A percentile compares a stretch with the other conserved stretches of the same genome.
These are phyloP conservation scores for Brachypalpus laphriformis DNA, from an alignment of 2,888 invertebrate species.

Conservation along the genomic window DNA sequence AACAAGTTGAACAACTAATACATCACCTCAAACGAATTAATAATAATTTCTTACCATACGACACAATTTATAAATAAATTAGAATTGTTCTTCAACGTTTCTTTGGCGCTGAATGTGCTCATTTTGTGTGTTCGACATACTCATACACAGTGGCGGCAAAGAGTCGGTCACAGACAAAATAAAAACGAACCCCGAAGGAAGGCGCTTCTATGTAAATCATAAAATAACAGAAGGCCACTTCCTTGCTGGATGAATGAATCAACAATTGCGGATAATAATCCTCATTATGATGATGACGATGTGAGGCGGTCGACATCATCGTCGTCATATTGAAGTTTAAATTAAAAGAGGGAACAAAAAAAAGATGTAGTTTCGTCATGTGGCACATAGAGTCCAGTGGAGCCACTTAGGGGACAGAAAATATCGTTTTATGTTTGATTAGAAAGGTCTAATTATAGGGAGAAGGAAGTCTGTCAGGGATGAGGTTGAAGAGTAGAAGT, in stretches of 20 bases:
- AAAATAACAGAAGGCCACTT: slow-evolving; percentile 70
- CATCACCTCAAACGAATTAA: slow-evolving; percentile 68
- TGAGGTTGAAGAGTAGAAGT: not conserved
- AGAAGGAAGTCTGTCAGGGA: no score
- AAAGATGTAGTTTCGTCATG: slow-evolving; percentile 14
- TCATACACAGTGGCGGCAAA: slow-evolving; percentile 36
- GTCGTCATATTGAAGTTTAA: slow-evolving; percentile 43
- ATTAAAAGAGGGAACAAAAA: slow-evolving; percentile 31
- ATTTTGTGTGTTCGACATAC: slow-evolving; percentile 18
- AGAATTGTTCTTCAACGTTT: slow-evolving; percentile 2
- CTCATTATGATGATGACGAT: slow-evolving; percentile 48
- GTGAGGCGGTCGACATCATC: slow-evolving; percentile 21
- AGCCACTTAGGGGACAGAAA: slow-evolving; percentile 23
- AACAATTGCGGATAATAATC: slow-evolving; percentile 71
- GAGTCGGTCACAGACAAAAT: slow-evolving; percentile 30
- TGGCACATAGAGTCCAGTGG: slow-evolving; percentile 33
- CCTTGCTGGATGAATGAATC: slow-evolving; percentile 73
- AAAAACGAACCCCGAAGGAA: not conserved
- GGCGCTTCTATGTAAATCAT: slow-evolving; percentile 32
- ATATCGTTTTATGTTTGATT: not conserved
- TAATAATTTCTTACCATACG: slow-evolving; percentile 20
- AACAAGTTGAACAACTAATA: slow-evolving; percentile 54
- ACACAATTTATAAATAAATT: slow-evolving; percentile 13
- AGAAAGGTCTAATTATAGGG: not conserved
- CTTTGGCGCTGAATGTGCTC: slow-evolving; percentile 23